phyloP scores from a whole-genome alignment of 2,113 vertebrate genomes.

The Hydrolagus affinis region DNA sequence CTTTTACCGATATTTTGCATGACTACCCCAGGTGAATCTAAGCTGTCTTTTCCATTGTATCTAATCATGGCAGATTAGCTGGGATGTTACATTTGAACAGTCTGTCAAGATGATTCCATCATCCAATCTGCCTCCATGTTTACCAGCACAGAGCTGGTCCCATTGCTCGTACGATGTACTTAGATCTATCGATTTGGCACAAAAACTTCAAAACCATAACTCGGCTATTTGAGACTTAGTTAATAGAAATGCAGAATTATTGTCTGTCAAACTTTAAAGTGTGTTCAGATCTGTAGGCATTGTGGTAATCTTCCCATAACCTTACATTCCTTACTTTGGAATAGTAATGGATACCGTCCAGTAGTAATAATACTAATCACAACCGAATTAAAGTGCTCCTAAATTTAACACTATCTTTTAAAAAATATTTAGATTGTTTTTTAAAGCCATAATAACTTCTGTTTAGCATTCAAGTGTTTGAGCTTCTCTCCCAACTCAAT shows the following conservation, averaged over 20 bases:
- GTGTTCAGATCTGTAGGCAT: not conserved
- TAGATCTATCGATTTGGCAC: not conserved
- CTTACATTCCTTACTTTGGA: not conserved
- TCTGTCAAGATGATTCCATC: constrained; percentile 73
- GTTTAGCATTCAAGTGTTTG: not conserved
- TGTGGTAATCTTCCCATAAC: not conserved
- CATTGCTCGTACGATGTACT: not conserved
- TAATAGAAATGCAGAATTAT: not conserved
- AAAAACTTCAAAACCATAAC: not conserved
- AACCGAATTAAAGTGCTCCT: not conserved
- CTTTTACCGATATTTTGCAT: constrained; percentile 52
- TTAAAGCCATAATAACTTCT: not conserved
- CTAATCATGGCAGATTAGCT: constrained; percentile 57
- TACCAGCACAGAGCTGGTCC: constrained; percentile 41
- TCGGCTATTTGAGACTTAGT: too few relatives aligned
- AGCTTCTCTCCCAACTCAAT: not conserved
- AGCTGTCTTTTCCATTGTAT: constrained; percentile 59
- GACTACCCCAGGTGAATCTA: constrained; percentile 50
- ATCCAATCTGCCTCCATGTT: constrained; percentile 54
- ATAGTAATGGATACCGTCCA: not conserved
- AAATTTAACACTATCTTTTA: not conserved
- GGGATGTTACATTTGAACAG: constrained; percentile 71
- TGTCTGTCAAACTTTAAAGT: not conserved
- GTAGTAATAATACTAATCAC: not conserved
- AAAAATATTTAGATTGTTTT: not conserved